phyloP scores from a whole-genome alignment of 2,113 vertebrate genomes.

The Rhea americana region DNA sequence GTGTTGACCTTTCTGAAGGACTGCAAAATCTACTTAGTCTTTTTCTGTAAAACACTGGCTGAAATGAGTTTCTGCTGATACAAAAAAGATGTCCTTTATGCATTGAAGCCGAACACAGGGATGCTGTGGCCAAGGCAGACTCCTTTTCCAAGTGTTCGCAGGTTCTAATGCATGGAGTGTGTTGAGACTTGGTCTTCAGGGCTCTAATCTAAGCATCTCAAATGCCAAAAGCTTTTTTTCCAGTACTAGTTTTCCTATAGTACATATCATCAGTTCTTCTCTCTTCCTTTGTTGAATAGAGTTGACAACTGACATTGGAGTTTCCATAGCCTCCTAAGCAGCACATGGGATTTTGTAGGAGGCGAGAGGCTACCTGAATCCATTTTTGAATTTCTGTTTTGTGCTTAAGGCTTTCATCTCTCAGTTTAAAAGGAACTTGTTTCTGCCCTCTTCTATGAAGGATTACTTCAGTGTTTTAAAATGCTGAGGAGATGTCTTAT shows the following conservation, averaged over 20 bases:
- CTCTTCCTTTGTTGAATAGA: not conserved
- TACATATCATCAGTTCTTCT: not conserved
- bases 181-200: not conserved
- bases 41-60: slow-evolving; percentile 50
- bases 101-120: not conserved
- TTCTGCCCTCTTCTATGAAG: not conserved
- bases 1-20: slow-evolving; percentile 60
- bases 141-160: not conserved
- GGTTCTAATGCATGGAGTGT: accelerated
- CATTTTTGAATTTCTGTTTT: not conserved
- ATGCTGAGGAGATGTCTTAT: not conserved
- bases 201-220: not conserved
- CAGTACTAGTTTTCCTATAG: not conserved
- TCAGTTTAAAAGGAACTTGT: accelerated
- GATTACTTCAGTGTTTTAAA: not conserved
- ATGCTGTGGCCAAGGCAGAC: not conserved
- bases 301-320: not conserved
- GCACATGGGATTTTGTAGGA: not conserved
- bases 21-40: slow-evolving; percentile 69
- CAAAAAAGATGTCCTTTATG: not conserved
- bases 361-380: not conserved
- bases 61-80: slow-evolving; percentile 54
- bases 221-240: not conserved
- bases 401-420: not conserved
- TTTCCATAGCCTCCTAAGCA: not conserved